A percentile compares a stretch with the other conserved stretches of the same genome.
These are phyloP conservation scores for Smittia sp. DNA, from an alignment of 2,888 invertebrate genomes.

Conservation along the genomic window DNA sequence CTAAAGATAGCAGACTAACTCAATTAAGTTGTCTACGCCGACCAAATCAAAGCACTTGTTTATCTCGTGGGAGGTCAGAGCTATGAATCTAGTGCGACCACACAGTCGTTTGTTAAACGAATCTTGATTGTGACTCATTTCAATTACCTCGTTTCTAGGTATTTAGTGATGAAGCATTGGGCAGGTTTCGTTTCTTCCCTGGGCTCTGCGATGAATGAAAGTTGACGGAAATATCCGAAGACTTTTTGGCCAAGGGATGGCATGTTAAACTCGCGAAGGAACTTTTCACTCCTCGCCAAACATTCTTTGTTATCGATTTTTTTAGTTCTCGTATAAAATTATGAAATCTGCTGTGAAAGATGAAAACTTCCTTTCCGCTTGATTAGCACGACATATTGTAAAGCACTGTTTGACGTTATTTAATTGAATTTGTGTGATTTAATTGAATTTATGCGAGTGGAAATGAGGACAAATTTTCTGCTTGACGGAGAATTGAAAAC, in stretches of 20 bases:
- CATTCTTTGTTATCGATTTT: slow-evolving; percentile 40
- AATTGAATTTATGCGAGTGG: background rate
- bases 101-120: background rate
- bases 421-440: slow-evolving; percentile 34
- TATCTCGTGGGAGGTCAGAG: slow-evolving; percentile 24
- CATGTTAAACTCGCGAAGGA: background rate
- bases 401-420: slow-evolving; percentile 20
- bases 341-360: background rate
- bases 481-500: no score
- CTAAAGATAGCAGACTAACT: background rate
- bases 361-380: background rate
- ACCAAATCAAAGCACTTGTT: background rate
- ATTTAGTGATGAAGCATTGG: slow-evolving; percentile 67
- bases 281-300: slow-evolving; percentile 16
- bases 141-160: slow-evolving; percentile 62
- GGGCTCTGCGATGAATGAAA: slow-evolving; percentile 65
- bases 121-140: background rate
- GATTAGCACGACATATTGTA: slow-evolving; percentile 16
- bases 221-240: slow-evolving; percentile 53
- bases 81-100: background rate
- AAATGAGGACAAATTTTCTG: background rate
- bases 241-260: slow-evolving; percentile 36
- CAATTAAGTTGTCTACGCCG: background rate
- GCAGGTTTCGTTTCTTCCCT: slow-evolving; percentile 54
- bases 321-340: slow-evolving; percentile 17